Evolutionary conservation across 2,113 vertebrate species (phyloP).

Genomic region (Lampris megalopsis): DNA sequence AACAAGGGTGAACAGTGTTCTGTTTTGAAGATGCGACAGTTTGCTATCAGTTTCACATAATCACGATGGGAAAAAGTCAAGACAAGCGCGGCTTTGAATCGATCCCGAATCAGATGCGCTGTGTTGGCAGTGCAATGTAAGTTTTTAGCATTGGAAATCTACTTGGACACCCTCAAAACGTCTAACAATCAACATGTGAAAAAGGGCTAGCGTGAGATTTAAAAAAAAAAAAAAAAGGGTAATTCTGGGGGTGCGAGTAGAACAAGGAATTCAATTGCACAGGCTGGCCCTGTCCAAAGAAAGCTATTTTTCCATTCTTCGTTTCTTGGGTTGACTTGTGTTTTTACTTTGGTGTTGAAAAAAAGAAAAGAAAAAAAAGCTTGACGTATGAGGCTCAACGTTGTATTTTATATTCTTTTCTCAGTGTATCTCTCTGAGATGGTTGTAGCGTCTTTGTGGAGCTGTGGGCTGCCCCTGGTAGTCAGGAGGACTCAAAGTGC

Average conservation of each 20-base stretch:
- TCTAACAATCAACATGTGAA: slow-evolving; percentile 59
- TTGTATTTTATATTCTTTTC: slow-evolving; percentile 30
- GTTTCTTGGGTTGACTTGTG: slow-evolving; percentile 45
- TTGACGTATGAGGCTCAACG: slow-evolving; percentile 60
- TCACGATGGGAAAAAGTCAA: slow-evolving; percentile 3
- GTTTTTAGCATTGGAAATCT: slow-evolving; percentile 48
- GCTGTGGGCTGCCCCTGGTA: slow-evolving; percentile 52
- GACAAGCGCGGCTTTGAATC: slow-evolving; percentile 10
- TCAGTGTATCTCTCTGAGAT: slow-evolving; percentile 52
- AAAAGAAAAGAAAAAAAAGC: slow-evolving; percentile 24
- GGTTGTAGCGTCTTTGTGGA: slow-evolving; percentile 48
- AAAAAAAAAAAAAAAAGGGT: not conserved
- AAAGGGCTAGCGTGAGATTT: slow-evolving; percentile 63
- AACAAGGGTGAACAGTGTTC: slow-evolving; percentile 24
- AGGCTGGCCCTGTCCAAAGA: slow-evolving; percentile 86
- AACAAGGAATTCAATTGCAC: slow-evolving; percentile 68
- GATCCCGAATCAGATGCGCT: not conserved
- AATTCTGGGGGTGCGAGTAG: slow-evolving; percentile 40
- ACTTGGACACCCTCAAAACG: slow-evolving; percentile 42
- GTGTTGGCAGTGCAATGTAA: slow-evolving; percentile 2
- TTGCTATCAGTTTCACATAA: slow-evolving; percentile 38
- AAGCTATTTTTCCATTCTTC: slow-evolving; percentile 78
- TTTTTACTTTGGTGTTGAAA: slow-evolving; percentile 54
- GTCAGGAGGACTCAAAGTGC: slow-evolving; percentile 63
- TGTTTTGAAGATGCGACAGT: slow-evolving; percentile 34